phyloP scores from a whole-genome alignment of 37 sponge, comb jelly and placozoan species.

The Chondrilla cf. caribensis region DNA sequence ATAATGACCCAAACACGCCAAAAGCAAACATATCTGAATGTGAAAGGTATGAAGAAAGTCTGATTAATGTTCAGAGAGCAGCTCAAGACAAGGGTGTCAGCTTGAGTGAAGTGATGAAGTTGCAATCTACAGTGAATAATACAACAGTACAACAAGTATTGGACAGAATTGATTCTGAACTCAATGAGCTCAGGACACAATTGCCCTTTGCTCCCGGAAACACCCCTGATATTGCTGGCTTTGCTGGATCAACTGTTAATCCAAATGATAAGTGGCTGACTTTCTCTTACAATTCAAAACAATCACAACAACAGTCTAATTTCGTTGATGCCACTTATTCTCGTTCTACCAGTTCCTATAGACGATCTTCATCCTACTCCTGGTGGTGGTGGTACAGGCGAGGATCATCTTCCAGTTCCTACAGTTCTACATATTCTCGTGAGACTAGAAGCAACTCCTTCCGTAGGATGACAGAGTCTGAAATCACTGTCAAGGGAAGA shows the following conservation, averaged over 20 bases:
- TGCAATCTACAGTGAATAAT: not conserved
- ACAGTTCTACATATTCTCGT: no score
- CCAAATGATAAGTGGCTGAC: not conserved
- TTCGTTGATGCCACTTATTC: not conserved
- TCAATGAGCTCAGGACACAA: not conserved
- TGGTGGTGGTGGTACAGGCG: constrained; percentile 14
- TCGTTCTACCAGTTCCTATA: not conserved
- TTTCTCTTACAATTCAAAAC: not conserved
- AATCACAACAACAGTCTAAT: not conserved
- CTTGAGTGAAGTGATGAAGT: not conserved
- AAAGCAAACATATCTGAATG: not conserved
- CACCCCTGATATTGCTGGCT: not conserved
- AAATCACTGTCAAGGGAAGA: not conserved
- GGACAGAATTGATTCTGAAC: not conserved
- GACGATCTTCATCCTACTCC: not conserved
- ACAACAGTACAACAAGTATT: not conserved
- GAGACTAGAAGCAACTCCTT: no score
- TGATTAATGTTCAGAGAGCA: not conserved
- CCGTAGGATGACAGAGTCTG: not conserved
- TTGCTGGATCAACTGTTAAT: not conserved
- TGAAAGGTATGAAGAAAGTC: not conserved
- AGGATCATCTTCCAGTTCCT: not conserved
- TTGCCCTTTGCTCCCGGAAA: not conserved
- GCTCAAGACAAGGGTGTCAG: not conserved
- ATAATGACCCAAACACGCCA: not conserved